phyloP scores from a whole-genome alignment of 2,113 vertebrate species.

The Isurus oxyrinchus region DNA sequence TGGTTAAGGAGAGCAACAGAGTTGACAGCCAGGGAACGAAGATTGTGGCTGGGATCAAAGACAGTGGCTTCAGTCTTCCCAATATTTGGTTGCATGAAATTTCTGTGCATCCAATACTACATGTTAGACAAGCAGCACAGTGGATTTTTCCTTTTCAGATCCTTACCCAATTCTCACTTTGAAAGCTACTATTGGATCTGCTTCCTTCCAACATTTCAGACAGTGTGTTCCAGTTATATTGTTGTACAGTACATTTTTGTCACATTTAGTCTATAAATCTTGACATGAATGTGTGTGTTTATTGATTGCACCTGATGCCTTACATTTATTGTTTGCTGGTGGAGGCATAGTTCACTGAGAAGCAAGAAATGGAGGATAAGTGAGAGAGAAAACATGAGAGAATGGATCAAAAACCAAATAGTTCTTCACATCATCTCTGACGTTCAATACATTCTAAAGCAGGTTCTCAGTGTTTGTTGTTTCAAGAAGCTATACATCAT shows the following conservation, averaged over 20 bases:
- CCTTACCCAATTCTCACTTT: background rate
- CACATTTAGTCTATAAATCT: background rate
- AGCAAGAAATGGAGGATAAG: background rate
- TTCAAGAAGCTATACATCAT: background rate
- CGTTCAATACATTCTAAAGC: background rate
- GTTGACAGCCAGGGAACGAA: background rate
- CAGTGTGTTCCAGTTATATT: background rate
- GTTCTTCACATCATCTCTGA: background rate
- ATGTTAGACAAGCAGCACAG: background rate
- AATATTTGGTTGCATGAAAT: background rate
- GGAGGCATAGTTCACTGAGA: background rate
- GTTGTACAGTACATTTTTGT: background rate
- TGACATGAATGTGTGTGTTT: slow-evolving; percentile 21
- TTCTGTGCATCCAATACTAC: background rate
- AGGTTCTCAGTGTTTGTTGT: background rate
- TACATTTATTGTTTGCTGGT: background rate
- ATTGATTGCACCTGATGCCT: background rate
- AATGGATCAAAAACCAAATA: background rate
- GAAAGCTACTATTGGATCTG: background rate
- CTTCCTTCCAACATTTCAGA: background rate
- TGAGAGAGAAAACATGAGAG: background rate
- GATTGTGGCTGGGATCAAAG: background rate
- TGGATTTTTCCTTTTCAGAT: background rate
- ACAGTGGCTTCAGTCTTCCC: background rate
- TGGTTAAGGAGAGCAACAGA: background rate